Conservation (phyloP, 2,888 invertebrate genomes). For the Drosophila hamatofila region DNA sequence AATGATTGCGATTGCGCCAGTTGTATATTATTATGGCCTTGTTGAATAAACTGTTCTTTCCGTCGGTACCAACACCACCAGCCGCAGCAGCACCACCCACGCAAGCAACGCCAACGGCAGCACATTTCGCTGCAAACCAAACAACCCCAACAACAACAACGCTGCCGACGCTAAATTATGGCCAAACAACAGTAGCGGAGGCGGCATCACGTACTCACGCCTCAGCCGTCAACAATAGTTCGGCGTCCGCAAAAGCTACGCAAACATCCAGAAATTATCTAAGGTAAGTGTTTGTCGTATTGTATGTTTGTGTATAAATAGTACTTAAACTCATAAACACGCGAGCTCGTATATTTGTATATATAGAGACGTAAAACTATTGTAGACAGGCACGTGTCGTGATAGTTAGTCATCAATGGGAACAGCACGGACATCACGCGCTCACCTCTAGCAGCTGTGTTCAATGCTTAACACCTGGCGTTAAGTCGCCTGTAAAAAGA, state of each 20-base stretch:
- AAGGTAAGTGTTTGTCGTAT: conserved; percentile 79
- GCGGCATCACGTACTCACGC: conserved; percentile 67
- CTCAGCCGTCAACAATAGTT: conserved; percentile 65
- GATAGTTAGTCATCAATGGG: conserved; percentile 7
- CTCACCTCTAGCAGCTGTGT: conserved; percentile 35
- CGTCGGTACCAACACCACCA: conserved; percentile 86
- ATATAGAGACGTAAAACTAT: conserved; percentile 14
- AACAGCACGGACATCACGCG: conserved; percentile 10
- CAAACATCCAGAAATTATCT: conserved; percentile 84
- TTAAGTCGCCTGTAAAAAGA: conserved; percentile 54
- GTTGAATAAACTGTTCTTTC: conserved; percentile 89
- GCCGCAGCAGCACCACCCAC: conserved; percentile 54
- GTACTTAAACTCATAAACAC: conserved; percentile 8
- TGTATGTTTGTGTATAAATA: conserved; percentile 6
- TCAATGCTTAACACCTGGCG: conserved; percentile 56
- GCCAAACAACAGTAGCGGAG: conserved; percentile 62
- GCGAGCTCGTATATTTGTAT: not conserved
- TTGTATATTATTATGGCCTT: conserved; percentile 88
- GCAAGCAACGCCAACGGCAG: conserved; percentile 47
- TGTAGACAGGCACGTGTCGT: conserved; percentile 45
- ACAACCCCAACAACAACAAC: conserved; percentile 54
- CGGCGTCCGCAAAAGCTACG: conserved; percentile 76
- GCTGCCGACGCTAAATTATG: conserved; percentile 53
- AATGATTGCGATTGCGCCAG: conserved; percentile 69
- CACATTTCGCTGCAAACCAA: conserved; percentile 50